Conservation (phyloP, 2,113 vertebrate species). For the Pionites leucogaster region DNA sequence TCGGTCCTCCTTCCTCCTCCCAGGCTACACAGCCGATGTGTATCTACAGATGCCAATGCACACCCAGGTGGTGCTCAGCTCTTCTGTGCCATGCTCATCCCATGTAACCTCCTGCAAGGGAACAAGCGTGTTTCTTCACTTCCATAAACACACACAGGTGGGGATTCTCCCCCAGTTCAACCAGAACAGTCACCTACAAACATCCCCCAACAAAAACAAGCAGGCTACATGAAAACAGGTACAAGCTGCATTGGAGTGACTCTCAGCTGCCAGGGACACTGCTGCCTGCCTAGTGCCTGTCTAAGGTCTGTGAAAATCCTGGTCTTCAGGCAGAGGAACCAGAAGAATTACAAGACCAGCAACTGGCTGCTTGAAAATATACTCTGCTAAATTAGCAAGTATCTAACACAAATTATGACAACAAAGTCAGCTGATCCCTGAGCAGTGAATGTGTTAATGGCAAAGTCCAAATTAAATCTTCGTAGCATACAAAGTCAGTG, state of each 20-base stretch:
- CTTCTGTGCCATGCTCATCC: neutral
- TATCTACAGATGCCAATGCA: neutral
- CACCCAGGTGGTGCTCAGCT: neutral
- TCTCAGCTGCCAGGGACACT: neutral
- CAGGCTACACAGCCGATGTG: neutral
- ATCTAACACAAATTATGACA: rapidly evolving
- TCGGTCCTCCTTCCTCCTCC: no score
- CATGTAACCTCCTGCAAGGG: neutral
- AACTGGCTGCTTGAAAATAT: neutral
- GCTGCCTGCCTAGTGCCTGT: rapidly evolving
- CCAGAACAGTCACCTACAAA: neutral
- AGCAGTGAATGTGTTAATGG: rapidly evolving
- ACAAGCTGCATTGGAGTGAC: neutral
- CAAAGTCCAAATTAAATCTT: rapidly evolving
- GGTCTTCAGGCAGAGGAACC: neutral
- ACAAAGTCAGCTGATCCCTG: neutral
- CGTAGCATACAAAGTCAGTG: rapidly evolving
- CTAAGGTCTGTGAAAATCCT: no score
- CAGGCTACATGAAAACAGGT: neutral
- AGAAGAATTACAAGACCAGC: neutral
- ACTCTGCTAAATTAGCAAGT: rapidly evolving
- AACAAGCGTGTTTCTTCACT: neutral
- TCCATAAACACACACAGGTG: neutral
- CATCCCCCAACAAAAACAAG: neutral
- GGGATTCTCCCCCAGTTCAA: neutral